These are phyloP conservation scores for Hydropotes inermis DNA, from an alignment of 2,113 vertebrate genomes.

Conservation along the genomic window DNA sequence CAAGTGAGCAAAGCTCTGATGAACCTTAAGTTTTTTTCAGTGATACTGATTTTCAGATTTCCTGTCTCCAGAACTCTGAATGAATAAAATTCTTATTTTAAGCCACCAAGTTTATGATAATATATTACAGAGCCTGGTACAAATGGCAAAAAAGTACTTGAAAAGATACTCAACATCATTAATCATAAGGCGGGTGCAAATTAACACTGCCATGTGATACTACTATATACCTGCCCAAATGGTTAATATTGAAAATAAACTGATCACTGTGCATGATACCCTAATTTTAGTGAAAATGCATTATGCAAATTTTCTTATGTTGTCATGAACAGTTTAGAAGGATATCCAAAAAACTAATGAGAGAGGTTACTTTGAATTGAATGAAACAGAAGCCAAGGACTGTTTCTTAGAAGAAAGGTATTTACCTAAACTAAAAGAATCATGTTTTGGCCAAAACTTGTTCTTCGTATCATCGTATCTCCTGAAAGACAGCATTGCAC, in stretches of 20 bases:
- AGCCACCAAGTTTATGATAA: not conserved
- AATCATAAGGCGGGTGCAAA: not conserved
- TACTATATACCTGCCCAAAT: not conserved
- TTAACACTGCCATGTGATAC: not conserved
- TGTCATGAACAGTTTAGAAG: not conserved
- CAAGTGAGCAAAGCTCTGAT: not conserved
- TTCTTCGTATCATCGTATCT: not conserved
- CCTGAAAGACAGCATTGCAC: not conserved
- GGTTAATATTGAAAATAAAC: not conserved
- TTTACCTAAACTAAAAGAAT: not conserved
- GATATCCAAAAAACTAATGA: not conserved
- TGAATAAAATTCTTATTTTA: not conserved
- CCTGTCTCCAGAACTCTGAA: not conserved
- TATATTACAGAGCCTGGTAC: not conserved
- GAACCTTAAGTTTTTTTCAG: not conserved
- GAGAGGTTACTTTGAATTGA: not conserved
- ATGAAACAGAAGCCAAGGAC: not conserved
- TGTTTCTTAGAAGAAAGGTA: not conserved
- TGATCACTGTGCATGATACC: not conserved
- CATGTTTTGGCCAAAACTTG: not conserved
- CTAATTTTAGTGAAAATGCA: not conserved
- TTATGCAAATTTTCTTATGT: not conserved
- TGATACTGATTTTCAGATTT: not conserved
- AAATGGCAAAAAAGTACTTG: not conserved
- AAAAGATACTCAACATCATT: not conserved